These are phyloP conservation scores for Cloeon dipterum DNA, from an alignment of 2,888 invertebrate species.

Conservation along the genomic window DNA sequence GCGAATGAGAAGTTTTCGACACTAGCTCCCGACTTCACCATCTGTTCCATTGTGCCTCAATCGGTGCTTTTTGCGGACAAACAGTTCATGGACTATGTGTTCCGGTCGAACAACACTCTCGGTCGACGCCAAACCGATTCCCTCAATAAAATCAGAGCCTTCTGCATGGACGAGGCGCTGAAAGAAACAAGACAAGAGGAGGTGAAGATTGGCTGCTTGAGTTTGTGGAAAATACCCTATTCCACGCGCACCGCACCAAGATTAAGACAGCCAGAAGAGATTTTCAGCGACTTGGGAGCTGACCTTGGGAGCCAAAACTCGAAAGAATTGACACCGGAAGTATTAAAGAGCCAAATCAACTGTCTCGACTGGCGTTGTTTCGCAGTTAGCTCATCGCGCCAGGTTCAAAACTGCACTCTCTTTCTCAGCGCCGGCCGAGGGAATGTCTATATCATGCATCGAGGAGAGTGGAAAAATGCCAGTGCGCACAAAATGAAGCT, in stretches of 20 bases:
- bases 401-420: too few species aligned
- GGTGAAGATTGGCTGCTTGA: slow-evolving; percentile 43
- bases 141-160: slow-evolving; percentile 62
- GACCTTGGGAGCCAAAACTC: neutral
- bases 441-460: slow-evolving; percentile 29
- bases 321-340: slow-evolving; percentile 11
- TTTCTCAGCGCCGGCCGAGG: slow-evolving; percentile 22
- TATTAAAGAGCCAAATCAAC: too few species aligned
- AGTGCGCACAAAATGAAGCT: slow-evolving; percentile 18
- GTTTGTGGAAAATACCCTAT: slow-evolving; percentile 48
- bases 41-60: slow-evolving; percentile 49
- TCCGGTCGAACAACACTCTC: slow-evolving; percentile 53
- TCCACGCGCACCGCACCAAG: slow-evolving; percentile 20
- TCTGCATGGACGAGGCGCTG: slow-evolving; percentile 43
- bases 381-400: too few species aligned
- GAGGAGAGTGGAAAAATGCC: slow-evolving; percentile 24
- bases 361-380: too few species aligned
- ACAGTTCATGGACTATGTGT: slow-evolving; percentile 57
- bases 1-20: slow-evolving; percentile 43
- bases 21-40: slow-evolving; percentile 17
- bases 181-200: slow-evolving; percentile 47
- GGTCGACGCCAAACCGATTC: slow-evolving; percentile 51
- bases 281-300: neutral
- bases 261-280: slow-evolving; percentile 15
- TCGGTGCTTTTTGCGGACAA: slow-evolving; percentile 39